These are phyloP conservation scores for Brevimyrus niger DNA, from an alignment of 2,113 vertebrate species.

Conservation along the genomic window DNA sequence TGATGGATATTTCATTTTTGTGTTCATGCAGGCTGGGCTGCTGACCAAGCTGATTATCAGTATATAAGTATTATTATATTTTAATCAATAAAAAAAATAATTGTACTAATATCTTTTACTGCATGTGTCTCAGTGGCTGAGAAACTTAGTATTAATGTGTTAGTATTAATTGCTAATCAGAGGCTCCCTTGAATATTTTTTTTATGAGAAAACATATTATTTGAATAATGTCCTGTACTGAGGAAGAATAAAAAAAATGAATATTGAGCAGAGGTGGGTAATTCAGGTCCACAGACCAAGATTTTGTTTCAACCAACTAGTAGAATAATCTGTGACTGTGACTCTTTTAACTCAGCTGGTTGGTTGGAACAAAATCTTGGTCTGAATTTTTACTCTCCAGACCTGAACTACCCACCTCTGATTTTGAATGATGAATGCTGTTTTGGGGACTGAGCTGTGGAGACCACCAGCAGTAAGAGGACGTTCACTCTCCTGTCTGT, in stretches of 20 bases:
- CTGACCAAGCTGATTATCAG: not conserved
- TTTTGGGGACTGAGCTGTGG: not conserved
- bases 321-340: not conserved
- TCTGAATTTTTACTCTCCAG: not conserved
- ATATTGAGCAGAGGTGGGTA: not conserved
- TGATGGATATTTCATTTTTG: not conserved
- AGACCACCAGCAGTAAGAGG: not conserved
- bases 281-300: not conserved
- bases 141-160: not conserved
- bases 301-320: not conserved
- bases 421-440: not conserved
- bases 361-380: not conserved
- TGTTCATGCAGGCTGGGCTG: not conserved
- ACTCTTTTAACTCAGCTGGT: not conserved
- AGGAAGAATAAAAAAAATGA: not conserved
- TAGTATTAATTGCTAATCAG: not conserved
- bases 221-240: not conserved
- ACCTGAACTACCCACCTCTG: not conserved
- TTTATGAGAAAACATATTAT: not conserved
- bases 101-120: not conserved
- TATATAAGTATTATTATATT: not conserved
- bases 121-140: not conserved
- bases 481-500: not conserved
- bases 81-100: too few species aligned
- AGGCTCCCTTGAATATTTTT: not conserved